Conservation (phyloP, 92 coral and sea anemone species). For the Siderastrea siderea region DNA sequence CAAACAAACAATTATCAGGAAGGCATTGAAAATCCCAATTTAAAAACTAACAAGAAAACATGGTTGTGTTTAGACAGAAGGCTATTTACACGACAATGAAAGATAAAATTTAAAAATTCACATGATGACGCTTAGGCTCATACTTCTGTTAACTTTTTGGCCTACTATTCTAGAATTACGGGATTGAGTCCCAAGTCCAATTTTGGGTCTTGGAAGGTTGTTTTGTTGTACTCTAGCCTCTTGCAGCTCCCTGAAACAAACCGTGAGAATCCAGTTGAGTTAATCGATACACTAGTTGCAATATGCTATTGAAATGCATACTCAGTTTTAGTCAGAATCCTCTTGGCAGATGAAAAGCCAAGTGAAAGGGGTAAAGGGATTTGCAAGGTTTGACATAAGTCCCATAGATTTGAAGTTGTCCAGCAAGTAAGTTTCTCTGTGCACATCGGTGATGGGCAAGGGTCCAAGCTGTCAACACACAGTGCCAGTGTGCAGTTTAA, state of each 20-base stretch:
- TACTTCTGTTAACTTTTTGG: slow-evolving; percentile 91
- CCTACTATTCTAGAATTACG: slow-evolving; percentile 92
- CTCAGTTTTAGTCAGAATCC: too few relatives aligned
- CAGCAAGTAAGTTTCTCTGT: too few relatives aligned
- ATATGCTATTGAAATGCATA: too few relatives aligned
- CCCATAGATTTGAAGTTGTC: too few relatives aligned
- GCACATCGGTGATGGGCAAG: too few relatives aligned
- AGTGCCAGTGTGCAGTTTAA: too few relatives aligned
- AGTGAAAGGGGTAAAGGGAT: too few relatives aligned
- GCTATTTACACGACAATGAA: slow-evolving; percentile 18
- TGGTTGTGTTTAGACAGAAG: not conserved
- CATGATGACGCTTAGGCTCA: slow-evolving; percentile 98
- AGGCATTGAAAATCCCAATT: not conserved
- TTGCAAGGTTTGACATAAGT: too few relatives aligned
- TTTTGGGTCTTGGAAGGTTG: slow-evolving; percentile 56
- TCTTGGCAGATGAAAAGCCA: too few relatives aligned
- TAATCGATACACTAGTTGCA: too few relatives aligned
- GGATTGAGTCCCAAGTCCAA: slow-evolving; percentile 56
- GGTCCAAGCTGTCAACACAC: too few relatives aligned
- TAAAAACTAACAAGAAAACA: not conserved
- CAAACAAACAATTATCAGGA: not conserved
- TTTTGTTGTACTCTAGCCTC: slow-evolving; percentile 80
- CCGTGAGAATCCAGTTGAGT: not conserved
- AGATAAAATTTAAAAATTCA: slow-evolving; percentile 29
- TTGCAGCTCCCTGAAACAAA: slow-evolving; percentile 75